These are phyloP conservation scores for Excalfactoria chinensis DNA, from an alignment of 2,113 vertebrate genomes.

Conservation along the genomic window DNA sequence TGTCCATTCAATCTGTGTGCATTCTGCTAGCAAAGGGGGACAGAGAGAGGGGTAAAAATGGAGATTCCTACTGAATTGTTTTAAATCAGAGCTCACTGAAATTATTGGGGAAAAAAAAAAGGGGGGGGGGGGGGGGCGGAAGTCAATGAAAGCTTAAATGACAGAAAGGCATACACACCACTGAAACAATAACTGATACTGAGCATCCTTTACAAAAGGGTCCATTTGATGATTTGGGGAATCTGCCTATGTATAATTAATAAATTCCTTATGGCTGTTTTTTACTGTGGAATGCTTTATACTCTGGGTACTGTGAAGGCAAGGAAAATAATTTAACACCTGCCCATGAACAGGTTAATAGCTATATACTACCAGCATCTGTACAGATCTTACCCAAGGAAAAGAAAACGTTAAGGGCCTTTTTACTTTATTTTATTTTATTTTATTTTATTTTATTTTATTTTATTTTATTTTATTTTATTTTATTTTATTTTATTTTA, in stretches of 20 bases:
- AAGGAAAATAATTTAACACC: slow-evolving; percentile 6
- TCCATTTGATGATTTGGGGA: slow-evolving; percentile 48
- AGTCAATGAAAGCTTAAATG: background rate
- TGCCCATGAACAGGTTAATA: background rate
- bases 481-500: too few species aligned
- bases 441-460: too few species aligned
- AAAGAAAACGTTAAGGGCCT: slow-evolving; percentile 13
- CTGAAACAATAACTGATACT: background rate
- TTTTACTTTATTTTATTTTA: too few species aligned
- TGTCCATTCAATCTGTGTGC: background rate
- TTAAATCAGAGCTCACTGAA: background rate
- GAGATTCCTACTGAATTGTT: background rate
- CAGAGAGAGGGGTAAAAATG: background rate
- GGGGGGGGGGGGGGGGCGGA: background rate
- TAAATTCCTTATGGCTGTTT: slow-evolving; percentile 49
- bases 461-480: too few species aligned
- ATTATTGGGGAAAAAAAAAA: background rate
- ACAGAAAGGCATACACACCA: background rate
- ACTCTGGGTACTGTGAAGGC: background rate
- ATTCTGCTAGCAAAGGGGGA: background rate
- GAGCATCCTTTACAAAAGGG: background rate
- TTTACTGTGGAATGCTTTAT: slow-evolving; percentile 27
- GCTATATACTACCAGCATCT: background rate
- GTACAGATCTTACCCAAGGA: background rate
- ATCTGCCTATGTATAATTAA: slow-evolving; percentile 60